Conservation (phyloP, 2,113 vertebrate species). For the Poeciliopsis occidentalis region DNA sequence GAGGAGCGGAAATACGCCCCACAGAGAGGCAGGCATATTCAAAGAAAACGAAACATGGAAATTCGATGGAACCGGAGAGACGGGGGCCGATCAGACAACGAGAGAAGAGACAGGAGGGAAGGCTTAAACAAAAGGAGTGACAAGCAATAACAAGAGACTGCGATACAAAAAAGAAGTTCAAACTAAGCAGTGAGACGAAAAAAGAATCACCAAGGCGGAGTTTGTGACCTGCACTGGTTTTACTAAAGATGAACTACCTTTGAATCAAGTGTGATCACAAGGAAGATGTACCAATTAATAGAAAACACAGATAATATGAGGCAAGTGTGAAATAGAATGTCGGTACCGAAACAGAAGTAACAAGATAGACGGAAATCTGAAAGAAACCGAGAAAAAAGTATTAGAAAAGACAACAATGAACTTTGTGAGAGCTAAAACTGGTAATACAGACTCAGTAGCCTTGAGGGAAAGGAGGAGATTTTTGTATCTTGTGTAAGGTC, state of each 20-base stretch:
- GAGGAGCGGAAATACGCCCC: conserved; percentile 43
- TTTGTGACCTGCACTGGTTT: conserved; percentile 26
- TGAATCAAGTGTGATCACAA: conserved; percentile 27
- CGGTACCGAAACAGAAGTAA: not conserved
- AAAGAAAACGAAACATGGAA: conserved; percentile 42
- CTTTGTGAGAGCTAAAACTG: conserved; percentile 2
- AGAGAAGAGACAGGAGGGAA: not conserved
- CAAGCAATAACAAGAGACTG: conserved; percentile 22
- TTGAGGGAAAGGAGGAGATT: not conserved
- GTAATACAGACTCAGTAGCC: not conserved
- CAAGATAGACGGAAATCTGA: conserved; percentile 9
- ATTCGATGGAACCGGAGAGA: conserved; percentile 23
- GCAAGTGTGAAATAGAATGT: not conserved
- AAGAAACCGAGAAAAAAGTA: not conserved
- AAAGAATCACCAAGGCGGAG: conserved; percentile 10
- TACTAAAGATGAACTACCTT: conserved; percentile 12
- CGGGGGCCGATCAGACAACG: conserved; percentile 13
- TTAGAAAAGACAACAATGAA: not conserved
- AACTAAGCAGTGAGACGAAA: conserved; percentile 13
- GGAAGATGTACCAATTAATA: not conserved
- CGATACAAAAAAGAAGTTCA: conserved; percentile 16
- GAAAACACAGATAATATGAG: not conserved
- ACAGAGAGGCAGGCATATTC: conserved; percentile 17
- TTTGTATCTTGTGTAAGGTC: not conserved
- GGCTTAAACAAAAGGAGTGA: not conserved